These are phyloP conservation scores for Numenius phaeopus DNA, from an alignment of 2,797 vertebrate genomes.

Conservation along the genomic window DNA sequence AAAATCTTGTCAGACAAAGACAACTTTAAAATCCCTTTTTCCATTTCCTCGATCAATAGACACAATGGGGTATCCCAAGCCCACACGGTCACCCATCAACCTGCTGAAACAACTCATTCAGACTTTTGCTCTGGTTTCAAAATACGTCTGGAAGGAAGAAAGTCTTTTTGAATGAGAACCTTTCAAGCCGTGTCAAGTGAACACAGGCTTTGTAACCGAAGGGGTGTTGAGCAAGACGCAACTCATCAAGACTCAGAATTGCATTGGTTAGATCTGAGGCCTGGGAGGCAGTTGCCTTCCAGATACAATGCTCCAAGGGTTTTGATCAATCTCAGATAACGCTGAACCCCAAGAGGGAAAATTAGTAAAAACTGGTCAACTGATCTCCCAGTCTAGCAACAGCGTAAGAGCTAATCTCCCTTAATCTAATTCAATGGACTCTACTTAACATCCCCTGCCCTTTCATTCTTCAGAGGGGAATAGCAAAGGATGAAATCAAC, in stretches of 20 bases:
- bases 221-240: conserved; percentile 39
- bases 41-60: conserved; percentile 39
- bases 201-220: conserved; percentile 22
- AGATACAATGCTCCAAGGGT: conserved; percentile 21
- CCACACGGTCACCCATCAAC: neutral
- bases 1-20: neutral
- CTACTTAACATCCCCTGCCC: conserved; percentile 35
- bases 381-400: neutral
- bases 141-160: conserved; percentile 9
- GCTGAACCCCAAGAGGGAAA: conserved; percentile 44
- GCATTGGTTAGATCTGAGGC: conserved; percentile 6
- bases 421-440: conserved; percentile 36
- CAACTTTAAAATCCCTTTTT: conserved; percentile 38
- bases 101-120: conserved; percentile 37
- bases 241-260: conserved; percentile 44
- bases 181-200: conserved; percentile 62
- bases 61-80: conserved; percentile 30
- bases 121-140: neutral
- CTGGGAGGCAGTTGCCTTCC: neutral
- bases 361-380: conserved; percentile 44
- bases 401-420: neutral
- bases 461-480: conserved; percentile 31
- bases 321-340: conserved; percentile 53
- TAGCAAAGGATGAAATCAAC: conserved; percentile 29
- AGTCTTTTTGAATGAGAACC: conserved; percentile 43